These are phyloP conservation scores for Coluber constrictor DNA, from an alignment of 2,797 vertebrate genomes.

Conservation along the genomic window DNA sequence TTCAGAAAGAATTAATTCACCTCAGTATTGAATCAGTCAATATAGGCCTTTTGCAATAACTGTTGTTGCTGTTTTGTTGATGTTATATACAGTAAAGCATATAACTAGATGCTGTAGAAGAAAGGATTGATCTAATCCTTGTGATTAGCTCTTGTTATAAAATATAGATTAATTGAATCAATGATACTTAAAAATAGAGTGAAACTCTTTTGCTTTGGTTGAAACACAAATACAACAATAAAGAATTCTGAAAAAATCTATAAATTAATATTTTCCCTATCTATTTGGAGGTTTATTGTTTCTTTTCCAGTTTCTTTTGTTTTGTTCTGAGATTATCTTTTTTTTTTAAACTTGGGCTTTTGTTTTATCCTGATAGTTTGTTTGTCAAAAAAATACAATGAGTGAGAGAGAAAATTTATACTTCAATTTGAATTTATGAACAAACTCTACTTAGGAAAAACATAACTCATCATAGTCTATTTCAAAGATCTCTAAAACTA, in stretches of 20 bases:
- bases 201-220: background rate
- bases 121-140: background rate
- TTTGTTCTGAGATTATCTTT: background rate
- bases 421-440: background rate
- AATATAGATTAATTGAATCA: background rate
- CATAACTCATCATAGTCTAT: background rate
- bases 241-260: background rate
- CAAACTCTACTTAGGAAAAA: background rate
- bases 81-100: too few species aligned
- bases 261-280: background rate
- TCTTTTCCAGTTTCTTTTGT: background rate
- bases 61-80: too few species aligned
- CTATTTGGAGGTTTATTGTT: background rate
- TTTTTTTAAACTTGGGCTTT: background rate
- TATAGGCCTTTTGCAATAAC: background rate
- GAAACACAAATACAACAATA: background rate
- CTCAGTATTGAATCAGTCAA: background rate
- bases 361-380: background rate
- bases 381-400: background rate
- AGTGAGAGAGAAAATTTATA: background rate
- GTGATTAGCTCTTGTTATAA: background rate
- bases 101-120: background rate
- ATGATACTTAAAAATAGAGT: background rate
- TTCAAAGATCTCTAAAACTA: background rate
- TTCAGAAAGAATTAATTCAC: background rate